Evolutionary conservation across 2,113 vertebrate species (phyloP).

Genomic region (Prionailurus bengalensis): DNA sequence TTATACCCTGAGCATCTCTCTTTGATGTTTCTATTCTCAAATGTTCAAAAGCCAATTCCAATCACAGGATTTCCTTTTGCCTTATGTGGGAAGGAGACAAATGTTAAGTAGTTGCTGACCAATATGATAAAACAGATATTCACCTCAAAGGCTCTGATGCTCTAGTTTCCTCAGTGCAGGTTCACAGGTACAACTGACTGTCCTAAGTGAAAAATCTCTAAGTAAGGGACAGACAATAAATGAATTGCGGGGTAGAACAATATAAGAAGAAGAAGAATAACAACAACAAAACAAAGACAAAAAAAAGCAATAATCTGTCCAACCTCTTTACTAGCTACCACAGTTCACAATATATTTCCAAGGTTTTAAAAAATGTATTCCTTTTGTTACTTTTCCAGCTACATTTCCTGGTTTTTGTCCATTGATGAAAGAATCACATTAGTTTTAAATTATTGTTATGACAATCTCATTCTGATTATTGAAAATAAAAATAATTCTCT

Average conservation of each 20-base stretch:
- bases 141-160: fast-evolving
- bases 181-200: conserved; percentile 10
- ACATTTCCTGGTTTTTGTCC: background rate
- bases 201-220: conserved; percentile 57
- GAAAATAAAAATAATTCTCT: conserved; percentile 31
- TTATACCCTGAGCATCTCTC: background rate
- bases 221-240: background rate
- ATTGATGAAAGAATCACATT: background rate
- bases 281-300: background rate
- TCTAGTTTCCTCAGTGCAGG: background rate
- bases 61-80: background rate
- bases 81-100: background rate
- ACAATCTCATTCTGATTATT: background rate
- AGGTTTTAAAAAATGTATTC: background rate
- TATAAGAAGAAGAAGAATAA: background rate
- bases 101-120: background rate
- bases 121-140: background rate
- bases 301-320: background rate
- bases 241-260: background rate
- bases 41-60: background rate
- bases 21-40: conserved; percentile 59
- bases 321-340: background rate
- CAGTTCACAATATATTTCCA: background rate
- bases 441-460: background rate
- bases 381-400: conserved; percentile 25